phyloP scores from a whole-genome alignment of 2,888 invertebrate species.

The Scaptomyza polygonia region DNA sequence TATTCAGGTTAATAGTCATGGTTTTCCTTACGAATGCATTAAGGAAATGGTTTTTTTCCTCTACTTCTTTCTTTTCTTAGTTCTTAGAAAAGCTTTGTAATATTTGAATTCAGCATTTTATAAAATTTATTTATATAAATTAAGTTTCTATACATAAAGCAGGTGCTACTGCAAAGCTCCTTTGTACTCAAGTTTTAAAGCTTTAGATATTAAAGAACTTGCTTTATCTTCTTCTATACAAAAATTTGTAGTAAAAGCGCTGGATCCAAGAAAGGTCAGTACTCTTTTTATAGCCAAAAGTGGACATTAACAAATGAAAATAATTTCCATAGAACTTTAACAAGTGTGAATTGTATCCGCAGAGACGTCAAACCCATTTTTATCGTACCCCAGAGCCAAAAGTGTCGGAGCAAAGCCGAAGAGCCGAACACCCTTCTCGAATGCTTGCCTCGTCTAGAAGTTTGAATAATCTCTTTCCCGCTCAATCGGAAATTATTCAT shows the following conservation, averaged over 20 bases:
- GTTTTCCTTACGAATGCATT: conserved; percentile 5
- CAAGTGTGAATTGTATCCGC: conserved; percentile 39
- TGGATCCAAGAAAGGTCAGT: conserved; percentile 1
- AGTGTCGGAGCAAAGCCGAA: conserved; percentile 33
- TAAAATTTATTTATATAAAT: too few species aligned
- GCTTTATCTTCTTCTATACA: background rate
- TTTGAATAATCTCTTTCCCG: background rate
- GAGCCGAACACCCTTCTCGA: conserved; percentile 35
- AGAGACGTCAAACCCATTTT: conserved; percentile 17
- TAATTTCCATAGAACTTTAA: background rate
- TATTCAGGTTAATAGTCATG: conserved; percentile 25
- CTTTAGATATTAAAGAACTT: background rate
- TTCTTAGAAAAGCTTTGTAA: too few species aligned
- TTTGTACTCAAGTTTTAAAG: background rate
- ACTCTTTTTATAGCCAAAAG: rapidly evolving
- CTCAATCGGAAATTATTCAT: background rate
- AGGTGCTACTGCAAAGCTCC: background rate
- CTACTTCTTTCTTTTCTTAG: background rate
- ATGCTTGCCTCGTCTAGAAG: background rate
- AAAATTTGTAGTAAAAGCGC: background rate
- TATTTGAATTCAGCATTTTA: too few species aligned
- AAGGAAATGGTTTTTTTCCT: background rate
- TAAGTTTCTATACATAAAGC: too few species aligned
- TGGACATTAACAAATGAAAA: background rate
- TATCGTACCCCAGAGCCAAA: conserved; percentile 22